These are phyloP conservation scores for Germaria angustata DNA, from an alignment of 2,888 invertebrate genomes.

Conservation along the genomic window DNA sequence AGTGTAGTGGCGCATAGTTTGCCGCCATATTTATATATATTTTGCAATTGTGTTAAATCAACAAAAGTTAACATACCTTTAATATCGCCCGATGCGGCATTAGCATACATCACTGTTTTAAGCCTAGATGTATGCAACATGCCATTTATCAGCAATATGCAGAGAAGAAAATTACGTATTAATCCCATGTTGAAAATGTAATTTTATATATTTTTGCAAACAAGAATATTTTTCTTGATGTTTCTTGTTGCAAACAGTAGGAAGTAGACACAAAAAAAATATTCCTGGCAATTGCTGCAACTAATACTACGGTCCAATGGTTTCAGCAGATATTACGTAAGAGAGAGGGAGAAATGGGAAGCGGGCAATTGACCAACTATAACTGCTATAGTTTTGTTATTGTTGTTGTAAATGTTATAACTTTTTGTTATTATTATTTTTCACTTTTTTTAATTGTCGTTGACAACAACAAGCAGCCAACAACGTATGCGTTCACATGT, in stretches of 20 bases:
- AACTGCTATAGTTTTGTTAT: background rate
- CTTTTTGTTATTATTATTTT: too few species aligned
- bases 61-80: conserved; percentile 42
- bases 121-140: conserved; percentile 72
- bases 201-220: conserved; percentile 6
- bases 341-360: background rate
- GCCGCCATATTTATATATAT: too few species aligned
- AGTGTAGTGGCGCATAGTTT: too few species aligned
- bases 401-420: too few species aligned
- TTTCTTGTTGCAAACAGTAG: background rate
- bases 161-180: conserved; percentile 75
- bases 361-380: background rate
- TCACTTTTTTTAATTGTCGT: background rate
- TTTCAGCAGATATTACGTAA: background rate
- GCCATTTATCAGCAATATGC: conserved; percentile 77
- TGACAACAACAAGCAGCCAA: conserved; percentile 17
- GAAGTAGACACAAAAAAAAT: background rate
- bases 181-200: conserved; percentile 75
- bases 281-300: background rate
- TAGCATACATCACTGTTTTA: conserved; percentile 61
- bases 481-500: conserved; percentile 31
- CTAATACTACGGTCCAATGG: background rate
- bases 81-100: conserved; percentile 60
- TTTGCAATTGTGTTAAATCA: background rate
- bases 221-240: conserved; percentile 1